A percentile compares a stretch with the other conserved stretches of the same genome.
Evolutionary conservation across 37 sponge, comb jelly and placozoan genomes (phyloP).

Genomic region (Hormiphora californensis): DNA sequence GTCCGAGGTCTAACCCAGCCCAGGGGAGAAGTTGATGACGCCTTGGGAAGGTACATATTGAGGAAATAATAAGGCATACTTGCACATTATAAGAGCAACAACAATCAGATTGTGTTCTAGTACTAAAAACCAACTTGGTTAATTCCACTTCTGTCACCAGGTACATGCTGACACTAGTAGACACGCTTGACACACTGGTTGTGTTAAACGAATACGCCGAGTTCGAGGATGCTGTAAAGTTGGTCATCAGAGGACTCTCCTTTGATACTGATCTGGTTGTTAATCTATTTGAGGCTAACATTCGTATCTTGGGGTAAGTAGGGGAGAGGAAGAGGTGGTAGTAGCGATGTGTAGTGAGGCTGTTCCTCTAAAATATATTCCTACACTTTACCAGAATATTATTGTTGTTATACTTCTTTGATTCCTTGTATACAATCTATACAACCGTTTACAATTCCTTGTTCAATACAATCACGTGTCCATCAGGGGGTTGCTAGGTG

Average conservation of each 20-base stretch:
- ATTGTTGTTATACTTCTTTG: too few species aligned
- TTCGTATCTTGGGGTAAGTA: conserved; percentile 85
- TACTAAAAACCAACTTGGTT: background rate
- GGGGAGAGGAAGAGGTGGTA: too few species aligned
- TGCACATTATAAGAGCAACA: too few species aligned
- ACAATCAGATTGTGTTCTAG: background rate
- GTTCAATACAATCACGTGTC: too few species aligned
- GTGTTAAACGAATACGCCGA: conserved; percentile 78
- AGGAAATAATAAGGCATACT: too few species aligned
- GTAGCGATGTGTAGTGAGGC: too few species aligned
- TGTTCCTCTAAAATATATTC: too few species aligned
- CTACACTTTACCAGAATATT: too few species aligned
- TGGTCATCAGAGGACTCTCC: conserved; percentile 64
- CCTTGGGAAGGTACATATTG: conserved; percentile 68
- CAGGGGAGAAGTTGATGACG: conserved; percentile 92
- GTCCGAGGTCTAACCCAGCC: conserved; percentile 70
- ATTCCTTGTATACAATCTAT: too few species aligned
- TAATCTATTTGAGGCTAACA: conserved; percentile 96
- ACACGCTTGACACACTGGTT: conserved; percentile 87
- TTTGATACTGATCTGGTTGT: conserved; percentile 81
- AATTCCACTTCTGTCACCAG: conserved; percentile 58
- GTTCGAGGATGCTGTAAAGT: conserved; percentile 72
- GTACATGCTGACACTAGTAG: conserved; percentile 76
- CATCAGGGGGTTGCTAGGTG: too few species aligned
- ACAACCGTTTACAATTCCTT: too few species aligned